Evolutionary conservation across 2,113 vertebrate genomes (phyloP).

Genomic region (Rhegmatorhina hoffmannsi): DNA sequence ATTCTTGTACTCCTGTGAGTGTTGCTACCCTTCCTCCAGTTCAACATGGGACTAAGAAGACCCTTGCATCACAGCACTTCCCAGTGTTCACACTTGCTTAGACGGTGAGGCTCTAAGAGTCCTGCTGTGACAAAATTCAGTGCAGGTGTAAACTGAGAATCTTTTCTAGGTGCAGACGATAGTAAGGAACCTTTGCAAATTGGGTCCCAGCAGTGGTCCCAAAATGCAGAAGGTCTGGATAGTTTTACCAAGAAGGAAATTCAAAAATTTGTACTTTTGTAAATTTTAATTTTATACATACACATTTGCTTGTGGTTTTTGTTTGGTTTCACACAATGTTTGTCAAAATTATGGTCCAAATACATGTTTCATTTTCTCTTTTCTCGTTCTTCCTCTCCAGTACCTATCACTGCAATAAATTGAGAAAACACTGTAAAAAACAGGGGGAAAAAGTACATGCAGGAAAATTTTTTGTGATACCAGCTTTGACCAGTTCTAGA

Average conservation of each 20-base stretch:
- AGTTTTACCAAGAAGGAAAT: not conserved
- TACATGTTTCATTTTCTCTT: not conserved
- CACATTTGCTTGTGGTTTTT: not conserved
- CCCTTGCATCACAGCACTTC: not conserved
- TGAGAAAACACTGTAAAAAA: not conserved
- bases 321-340: not conserved
- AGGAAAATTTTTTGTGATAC: not conserved
- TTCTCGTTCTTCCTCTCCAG: not conserved
- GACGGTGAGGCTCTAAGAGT: not conserved
- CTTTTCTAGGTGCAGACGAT: not conserved
- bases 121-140: not conserved
- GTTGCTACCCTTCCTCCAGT: not conserved
- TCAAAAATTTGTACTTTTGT: not conserved
- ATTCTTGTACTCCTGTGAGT: not conserved
- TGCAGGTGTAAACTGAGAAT: not conserved
- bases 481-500: not conserved
- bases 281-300: not conserved
- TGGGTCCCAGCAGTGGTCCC: not conserved
- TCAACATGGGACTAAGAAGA: not conserved
- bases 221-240: accelerated
- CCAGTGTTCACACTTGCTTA: not conserved
- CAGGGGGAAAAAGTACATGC: not conserved
- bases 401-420: not conserved
- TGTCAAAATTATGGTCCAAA: not conserved
- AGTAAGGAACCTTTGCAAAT: not conserved